phyloP scores from a whole-genome alignment of 1,140 invertebrate genomes.

The Ceratitis capitata region DNA sequence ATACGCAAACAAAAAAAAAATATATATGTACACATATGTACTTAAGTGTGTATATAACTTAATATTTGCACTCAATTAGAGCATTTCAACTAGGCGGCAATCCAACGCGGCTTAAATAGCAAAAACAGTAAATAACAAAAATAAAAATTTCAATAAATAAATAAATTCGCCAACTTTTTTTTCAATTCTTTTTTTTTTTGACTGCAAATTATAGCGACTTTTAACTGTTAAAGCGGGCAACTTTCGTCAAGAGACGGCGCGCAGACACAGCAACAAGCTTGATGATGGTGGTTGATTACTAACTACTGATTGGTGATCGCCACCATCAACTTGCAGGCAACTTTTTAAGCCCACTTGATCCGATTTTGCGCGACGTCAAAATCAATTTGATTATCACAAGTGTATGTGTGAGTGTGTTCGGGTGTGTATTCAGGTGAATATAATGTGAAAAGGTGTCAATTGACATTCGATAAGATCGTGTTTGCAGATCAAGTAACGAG shows the following conservation, averaged over 20 bases:
- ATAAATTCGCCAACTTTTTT: not conserved
- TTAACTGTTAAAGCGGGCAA: not conserved
- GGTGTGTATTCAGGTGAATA: conserved; percentile 1
- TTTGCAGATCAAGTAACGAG: not conserved
- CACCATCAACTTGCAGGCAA: not conserved
- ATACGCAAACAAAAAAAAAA: not conserved
- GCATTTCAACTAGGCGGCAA: not conserved
- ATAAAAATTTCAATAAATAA: not conserved
- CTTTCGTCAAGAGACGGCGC: not conserved
- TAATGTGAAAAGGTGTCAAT: conserved; percentile 40
- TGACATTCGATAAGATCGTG: conserved; percentile 34
- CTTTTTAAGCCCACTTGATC: conserved; percentile 35
- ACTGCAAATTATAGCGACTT: not conserved
- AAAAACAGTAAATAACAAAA: not conserved
- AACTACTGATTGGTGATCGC: not conserved
- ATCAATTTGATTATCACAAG: not conserved
- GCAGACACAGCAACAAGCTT: not conserved
- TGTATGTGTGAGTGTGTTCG: not conserved
- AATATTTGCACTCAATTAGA: conserved; percentile 22
- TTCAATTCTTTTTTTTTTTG: too few relatives aligned
- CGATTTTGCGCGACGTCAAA: not conserved
- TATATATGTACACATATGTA: not conserved
- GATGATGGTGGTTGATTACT: not conserved
- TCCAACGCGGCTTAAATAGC: not conserved
- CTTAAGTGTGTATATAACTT: not conserved